phyloP scores from a whole-genome alignment of 2,888 invertebrate species.

The Globia sparganii region DNA sequence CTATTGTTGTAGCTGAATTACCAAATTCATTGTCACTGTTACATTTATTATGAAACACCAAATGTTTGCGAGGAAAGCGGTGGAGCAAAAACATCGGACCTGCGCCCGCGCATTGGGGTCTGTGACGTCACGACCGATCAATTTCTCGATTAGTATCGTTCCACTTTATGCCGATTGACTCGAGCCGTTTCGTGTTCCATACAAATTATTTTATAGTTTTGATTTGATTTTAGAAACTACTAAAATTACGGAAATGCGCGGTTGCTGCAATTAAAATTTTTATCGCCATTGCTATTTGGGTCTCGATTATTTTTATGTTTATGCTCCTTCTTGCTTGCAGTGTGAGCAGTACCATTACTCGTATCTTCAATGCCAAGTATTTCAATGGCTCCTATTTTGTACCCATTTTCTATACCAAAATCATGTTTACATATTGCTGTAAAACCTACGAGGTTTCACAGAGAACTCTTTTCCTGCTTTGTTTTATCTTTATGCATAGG shows the following conservation, averaged over 20 bases:
- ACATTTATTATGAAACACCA: conserved; percentile 75
- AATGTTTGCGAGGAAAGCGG: conserved; percentile 76
- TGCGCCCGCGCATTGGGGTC: conserved; percentile 47
- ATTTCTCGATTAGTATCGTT: conserved; percentile 72
- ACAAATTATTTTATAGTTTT: conserved; percentile 56
- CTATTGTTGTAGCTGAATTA: conserved; percentile 61
- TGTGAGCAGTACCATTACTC: conserved; percentile 17
- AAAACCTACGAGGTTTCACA: neutral
- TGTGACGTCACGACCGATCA: conserved; percentile 70
- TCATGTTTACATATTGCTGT: neutral
- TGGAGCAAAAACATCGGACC: conserved; percentile 66
- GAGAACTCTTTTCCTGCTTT: neutral
- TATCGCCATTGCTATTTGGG: conserved; percentile 51
- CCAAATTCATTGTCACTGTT: conserved; percentile 70
- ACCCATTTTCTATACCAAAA: neutral
- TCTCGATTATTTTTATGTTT: conserved; percentile 39
- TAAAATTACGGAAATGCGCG: conserved; percentile 53
- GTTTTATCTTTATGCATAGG: neutral
- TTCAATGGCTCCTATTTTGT: neutral
- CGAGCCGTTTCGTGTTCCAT: conserved; percentile 53
- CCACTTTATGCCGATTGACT: conserved; percentile 62
- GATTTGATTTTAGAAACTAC: conserved; percentile 63
- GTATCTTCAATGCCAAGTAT: neutral
- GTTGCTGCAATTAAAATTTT: conserved; percentile 59
- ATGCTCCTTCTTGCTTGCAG: conserved; percentile 25